Evolutionary conservation across 1,140 invertebrate species (phyloP), one percentile per base, ranked within the genome.

Genomic region (Zaprionus gabonicus): DNA sequence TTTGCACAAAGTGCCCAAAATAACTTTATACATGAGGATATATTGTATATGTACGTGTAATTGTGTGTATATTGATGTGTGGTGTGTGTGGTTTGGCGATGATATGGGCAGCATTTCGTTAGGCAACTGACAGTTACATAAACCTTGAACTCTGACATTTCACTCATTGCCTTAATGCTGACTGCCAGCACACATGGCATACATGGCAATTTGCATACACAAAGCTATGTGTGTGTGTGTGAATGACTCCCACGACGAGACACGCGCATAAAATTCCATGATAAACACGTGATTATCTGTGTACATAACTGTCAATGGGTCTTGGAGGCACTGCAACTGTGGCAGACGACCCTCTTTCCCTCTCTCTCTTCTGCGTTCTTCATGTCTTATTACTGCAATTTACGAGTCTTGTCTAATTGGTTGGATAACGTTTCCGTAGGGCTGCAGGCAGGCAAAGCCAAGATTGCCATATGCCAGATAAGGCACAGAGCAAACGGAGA

Each of bases 201-300:
- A 75, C 71, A 75, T 53, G 53, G 28, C 46, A 41, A 56, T 73
- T 38, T 62, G 44, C 46, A 60, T 58, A 71, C 27, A 55, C 41
- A 49, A 66, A 73, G 66, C 57, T 67, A 62, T 76, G 51, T 38
- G 4, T 41, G 13, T 4, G 38, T n/a, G 1, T 44, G 7, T 46
- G 7, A 9, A 63, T 25, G 71, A 79, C 80, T 71, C 83, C 73
- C 83, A 87, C 71, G 51, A 51, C 57, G 53, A 44, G 84, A 62
- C 85, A 87, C 85, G 85, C 84, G 85, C 84, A 76, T 81, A 58
- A 76, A 81, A 86, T 90, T 78, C 85, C 81, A 79, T 53, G 81
- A 88, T 88, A 84, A 90, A 84, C 84, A 88, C 85, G 84, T 88
- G 84, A 90, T 90, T 88, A 60, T 79, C 76, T 87, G 84, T 87